phyloP scores from a whole-genome alignment of 1,140 invertebrate species.

The Drosophila takahashii region DNA sequence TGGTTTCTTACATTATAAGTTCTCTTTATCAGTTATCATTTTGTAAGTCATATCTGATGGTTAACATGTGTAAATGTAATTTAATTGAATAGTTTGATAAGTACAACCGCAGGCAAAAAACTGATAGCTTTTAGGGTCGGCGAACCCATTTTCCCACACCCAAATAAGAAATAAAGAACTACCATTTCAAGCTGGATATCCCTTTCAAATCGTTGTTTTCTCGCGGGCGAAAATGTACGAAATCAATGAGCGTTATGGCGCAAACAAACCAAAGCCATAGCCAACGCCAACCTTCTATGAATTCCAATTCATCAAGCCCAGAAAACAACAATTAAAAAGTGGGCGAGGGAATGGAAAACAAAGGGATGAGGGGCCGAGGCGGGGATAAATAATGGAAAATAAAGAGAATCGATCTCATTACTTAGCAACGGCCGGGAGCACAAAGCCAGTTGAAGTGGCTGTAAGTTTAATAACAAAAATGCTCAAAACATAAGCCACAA shows the following conservation, averaged over 20 bases:
- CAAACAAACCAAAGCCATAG: slow-evolving; percentile 5
- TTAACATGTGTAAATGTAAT: too few species aligned
- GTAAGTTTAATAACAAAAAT: slow-evolving; percentile 76
- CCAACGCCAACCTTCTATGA: slow-evolving; percentile 43
- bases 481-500: slow-evolving; percentile 71
- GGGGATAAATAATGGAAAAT: slow-evolving; percentile 26
- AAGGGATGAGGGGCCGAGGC: slow-evolving; percentile 1
- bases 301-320: slow-evolving; percentile 46
- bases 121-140: too few species aligned
- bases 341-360: slow-evolving; percentile 15
- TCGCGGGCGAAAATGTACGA: background rate
- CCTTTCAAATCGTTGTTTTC: background rate
- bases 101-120: too few species aligned
- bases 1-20: too few species aligned
- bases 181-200: background rate
- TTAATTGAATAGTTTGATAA: too few species aligned
- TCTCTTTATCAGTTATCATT: too few species aligned
- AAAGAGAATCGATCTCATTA: slow-evolving; percentile 75
- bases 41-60: too few species aligned
- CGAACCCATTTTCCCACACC: too few species aligned
- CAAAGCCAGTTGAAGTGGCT: slow-evolving; percentile 48
- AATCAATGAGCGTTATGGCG: slow-evolving; percentile 35
- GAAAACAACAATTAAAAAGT: slow-evolving; percentile 44
- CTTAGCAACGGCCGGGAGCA: slow-evolving; percentile 67
- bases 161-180: background rate